Conservation (phyloP, 2,888 invertebrate genomes). For the Nematopogon swammerdamellus region DNA sequence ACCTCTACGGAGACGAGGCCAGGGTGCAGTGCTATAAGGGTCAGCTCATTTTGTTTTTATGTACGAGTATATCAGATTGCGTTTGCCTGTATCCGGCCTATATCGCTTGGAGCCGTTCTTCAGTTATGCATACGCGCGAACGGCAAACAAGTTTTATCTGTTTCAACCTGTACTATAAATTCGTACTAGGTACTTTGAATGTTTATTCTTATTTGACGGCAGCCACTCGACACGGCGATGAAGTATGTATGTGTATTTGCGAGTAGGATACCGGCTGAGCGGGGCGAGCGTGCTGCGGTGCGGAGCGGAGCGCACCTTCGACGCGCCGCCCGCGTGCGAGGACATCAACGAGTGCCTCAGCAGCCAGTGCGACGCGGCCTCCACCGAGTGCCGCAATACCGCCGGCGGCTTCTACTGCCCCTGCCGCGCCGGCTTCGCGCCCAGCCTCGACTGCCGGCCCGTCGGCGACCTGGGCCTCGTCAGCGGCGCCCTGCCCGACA, state of each 20-base stretch:
- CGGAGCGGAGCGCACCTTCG: slow-evolving; percentile 79
- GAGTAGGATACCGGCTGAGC: slow-evolving; percentile 78
- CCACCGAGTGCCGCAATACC: slow-evolving; percentile 87
- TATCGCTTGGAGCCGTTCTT: no score
- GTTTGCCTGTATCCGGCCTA: no score
- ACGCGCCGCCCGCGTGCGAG: slow-evolving; percentile 83
- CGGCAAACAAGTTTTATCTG: no score
- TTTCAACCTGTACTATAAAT: no score
- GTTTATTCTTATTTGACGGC: no score
- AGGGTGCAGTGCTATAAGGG: slow-evolving; percentile 84
- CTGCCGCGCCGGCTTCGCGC: slow-evolving; percentile 78
- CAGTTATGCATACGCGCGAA: no score
- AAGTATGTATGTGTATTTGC: no score
- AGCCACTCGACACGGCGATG: no score
- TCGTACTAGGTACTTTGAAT: no score
- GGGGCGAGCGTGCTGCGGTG: slow-evolving; percentile 83
- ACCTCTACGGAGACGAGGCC: slow-evolving; percentile 86
- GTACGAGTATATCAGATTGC: no score
- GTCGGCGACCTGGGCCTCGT: slow-evolving; percentile 85
- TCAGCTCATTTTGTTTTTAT: no score
- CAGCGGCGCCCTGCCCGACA: slow-evolving; percentile 87
- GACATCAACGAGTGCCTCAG: slow-evolving; percentile 89
- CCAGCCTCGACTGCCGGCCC: slow-evolving; percentile 85
- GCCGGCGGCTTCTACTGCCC: slow-evolving; percentile 88
- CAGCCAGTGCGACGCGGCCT: slow-evolving; percentile 86